Evolutionary conservation across 1,140 invertebrate species (phyloP).

Genomic region (Bilobella aurantiaca): DNA sequence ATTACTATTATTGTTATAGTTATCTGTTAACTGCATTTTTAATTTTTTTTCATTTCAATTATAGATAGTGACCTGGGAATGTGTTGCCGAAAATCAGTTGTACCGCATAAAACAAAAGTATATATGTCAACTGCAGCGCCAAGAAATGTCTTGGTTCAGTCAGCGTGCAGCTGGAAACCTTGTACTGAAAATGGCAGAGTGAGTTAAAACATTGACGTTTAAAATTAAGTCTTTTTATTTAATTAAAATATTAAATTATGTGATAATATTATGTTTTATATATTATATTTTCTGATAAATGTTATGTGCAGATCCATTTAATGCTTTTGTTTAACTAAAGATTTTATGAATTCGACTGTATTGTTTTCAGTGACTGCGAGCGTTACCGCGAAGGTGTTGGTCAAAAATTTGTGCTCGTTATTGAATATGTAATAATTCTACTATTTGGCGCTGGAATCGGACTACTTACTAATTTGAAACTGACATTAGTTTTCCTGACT

Average conservation of each 20-base stretch:
- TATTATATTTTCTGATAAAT: not conserved
- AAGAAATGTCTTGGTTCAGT: conserved; percentile 75
- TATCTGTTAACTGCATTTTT: not conserved
- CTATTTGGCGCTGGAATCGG: conserved; percentile 57
- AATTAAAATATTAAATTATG: not conserved
- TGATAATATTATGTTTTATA: not conserved
- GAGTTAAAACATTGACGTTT: conserved; percentile 38
- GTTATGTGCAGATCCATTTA: not conserved
- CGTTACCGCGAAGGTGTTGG: conserved; percentile 80
- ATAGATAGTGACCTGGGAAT: conserved; percentile 39
- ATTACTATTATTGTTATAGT: not conserved
- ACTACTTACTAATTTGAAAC: conserved; percentile 64
- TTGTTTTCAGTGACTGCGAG: conserved; percentile 74
- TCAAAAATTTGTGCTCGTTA: conserved; percentile 69
- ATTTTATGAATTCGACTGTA: no score
- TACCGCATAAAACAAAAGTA: conserved; percentile 38
- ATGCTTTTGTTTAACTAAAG: no score
- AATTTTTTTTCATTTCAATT: conserved; percentile 12
- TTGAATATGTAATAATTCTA: conserved; percentile 58
- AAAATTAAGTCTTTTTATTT: not conserved
- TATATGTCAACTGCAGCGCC: conserved; percentile 45
- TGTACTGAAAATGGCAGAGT: conserved; percentile 69
- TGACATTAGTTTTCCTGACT: conserved; percentile 64
- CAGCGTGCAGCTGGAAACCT: conserved; percentile 64
- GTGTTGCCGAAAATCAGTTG: conserved; percentile 39